Conservation (phyloP, 2,113 vertebrate genomes). For the Spea bombifrons region DNA sequence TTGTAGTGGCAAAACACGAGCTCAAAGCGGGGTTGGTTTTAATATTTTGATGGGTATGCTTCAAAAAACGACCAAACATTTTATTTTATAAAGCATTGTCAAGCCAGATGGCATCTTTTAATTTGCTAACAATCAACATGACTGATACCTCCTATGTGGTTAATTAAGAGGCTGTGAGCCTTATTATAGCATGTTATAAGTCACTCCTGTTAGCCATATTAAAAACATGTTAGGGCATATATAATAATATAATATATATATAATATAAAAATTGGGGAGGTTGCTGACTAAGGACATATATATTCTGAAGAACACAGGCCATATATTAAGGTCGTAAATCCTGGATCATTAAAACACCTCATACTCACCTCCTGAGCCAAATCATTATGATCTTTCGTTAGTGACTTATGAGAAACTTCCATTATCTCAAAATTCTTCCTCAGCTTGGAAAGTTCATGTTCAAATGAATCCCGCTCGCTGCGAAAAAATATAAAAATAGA, state of each 20-base stretch:
- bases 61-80: too few relatives aligned
- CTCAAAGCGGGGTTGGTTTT: too few relatives aligned
- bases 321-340: too few relatives aligned
- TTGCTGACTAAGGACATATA: too few relatives aligned
- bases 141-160: too few relatives aligned
- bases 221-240: background rate
- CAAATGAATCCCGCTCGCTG: slow-evolving; percentile 86
- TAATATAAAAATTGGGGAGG: too few relatives aligned
- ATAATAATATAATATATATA: background rate
- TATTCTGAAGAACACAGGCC: background rate
- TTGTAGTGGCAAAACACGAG: slow-evolving; percentile 15
- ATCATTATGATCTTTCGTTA: slow-evolving; percentile 79
- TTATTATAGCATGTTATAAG: too few relatives aligned
- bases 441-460: slow-evolving; percentile 77
- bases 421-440: slow-evolving; percentile 77
- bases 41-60: background rate
- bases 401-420: slow-evolving; percentile 71
- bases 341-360: background rate
- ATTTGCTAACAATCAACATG: too few relatives aligned
- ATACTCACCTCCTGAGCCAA: slow-evolving; percentile 84
- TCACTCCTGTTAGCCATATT: background rate
- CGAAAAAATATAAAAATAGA: slow-evolving; percentile 47
- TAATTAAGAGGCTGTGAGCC: too few relatives aligned
- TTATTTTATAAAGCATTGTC: too few relatives aligned
- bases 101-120: too few relatives aligned